phyloP scores from a whole-genome alignment of 2,113 vertebrate species.

The Peromyscus polionotus region DNA sequence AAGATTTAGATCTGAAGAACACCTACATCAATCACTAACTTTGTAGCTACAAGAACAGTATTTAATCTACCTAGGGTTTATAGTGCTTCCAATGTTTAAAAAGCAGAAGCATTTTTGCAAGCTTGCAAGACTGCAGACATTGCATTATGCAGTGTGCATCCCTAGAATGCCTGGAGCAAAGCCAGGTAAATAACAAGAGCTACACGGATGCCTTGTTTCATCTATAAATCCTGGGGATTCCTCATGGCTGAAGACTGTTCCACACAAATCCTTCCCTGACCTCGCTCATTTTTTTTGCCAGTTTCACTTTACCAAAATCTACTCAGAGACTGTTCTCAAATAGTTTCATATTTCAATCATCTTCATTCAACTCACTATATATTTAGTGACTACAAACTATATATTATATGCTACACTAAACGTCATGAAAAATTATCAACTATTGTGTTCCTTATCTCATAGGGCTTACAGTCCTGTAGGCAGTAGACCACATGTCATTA shows the following conservation, averaged over 20 bases:
- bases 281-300: background rate
- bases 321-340: background rate
- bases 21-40: background rate
- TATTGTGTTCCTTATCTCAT: background rate
- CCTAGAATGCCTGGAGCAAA: background rate
- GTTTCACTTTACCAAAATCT: background rate
- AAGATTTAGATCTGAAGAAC: background rate
- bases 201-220: background rate
- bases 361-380: background rate
- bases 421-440: background rate
- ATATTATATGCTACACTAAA: background rate
- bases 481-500: background rate
- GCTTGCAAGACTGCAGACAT: background rate
- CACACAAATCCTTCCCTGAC: background rate
- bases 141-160: background rate
- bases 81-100: background rate
- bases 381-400: background rate
- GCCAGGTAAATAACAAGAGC: background rate
- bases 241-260: background rate
- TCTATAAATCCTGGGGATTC: background rate
- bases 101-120: background rate
- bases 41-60: background rate
- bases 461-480: background rate
- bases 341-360: background rate
- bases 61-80: background rate